These are phyloP conservation scores for Smithornis capensis DNA, from an alignment of 2,113 vertebrate species.

Conservation along the genomic window DNA sequence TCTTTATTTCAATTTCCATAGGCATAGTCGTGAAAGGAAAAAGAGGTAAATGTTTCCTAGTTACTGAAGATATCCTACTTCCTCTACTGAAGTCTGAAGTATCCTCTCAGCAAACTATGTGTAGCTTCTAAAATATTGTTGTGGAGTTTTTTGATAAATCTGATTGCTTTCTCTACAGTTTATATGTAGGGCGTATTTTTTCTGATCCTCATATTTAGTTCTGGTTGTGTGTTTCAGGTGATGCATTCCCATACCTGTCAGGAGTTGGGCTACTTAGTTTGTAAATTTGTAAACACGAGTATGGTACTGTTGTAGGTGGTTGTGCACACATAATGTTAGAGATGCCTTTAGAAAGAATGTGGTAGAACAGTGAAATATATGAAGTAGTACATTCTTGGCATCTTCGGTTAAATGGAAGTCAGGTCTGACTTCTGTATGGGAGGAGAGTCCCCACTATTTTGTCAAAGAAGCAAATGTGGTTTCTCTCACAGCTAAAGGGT, in stretches of 20 bases:
- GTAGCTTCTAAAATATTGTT: background rate
- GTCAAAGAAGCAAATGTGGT: conserved; percentile 26
- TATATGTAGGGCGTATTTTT: background rate
- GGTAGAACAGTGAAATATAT: background rate
- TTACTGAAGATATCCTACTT: background rate
- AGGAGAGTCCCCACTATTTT: background rate
- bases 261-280: background rate
- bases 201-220: background rate
- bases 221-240: background rate
- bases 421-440: background rate
- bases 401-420: background rate
- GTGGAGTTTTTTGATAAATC: background rate
- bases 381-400: background rate
- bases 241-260: fast-evolving
- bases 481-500: conserved; percentile 22
- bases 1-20: background rate
- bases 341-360: background rate
- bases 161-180: background rate
- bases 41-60: background rate
- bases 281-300: background rate
- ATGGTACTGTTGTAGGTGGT: background rate
- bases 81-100: background rate
- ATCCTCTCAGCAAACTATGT: background rate
- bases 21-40: background rate
- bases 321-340: background rate